Evolutionary conservation across 2,113 vertebrate species (phyloP).

Genomic region (Thamnophis sirtalis): DNA sequence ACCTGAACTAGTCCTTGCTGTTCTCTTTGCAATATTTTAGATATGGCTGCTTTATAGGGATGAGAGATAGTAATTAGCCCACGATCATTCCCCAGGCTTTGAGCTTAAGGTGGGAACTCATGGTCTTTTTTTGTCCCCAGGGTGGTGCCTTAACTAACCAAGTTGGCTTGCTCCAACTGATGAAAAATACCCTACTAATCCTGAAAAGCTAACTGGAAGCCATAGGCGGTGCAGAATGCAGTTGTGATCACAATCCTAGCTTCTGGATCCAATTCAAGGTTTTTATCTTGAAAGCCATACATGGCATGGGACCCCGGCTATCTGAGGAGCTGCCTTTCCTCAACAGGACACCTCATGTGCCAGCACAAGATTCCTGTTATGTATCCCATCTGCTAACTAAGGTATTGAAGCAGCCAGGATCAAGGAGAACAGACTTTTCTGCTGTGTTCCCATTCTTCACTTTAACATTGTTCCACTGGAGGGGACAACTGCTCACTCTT

Average conservation of each 20-base stretch:
- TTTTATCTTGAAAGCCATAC: background rate
- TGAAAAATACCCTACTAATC: background rate
- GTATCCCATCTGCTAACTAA: background rate
- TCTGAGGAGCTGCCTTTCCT: background rate
- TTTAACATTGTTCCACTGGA: background rate
- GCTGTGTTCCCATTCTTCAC: background rate
- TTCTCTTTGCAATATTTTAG: background rate
- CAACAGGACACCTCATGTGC: background rate
- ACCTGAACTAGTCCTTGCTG: background rate
- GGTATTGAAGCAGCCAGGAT: background rate
- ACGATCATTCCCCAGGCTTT: background rate
- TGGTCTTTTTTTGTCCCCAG: background rate
- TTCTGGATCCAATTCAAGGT: background rate
- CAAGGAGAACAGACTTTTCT: background rate
- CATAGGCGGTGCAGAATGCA: background rate
- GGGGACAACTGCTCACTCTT: background rate
- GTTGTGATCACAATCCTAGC: too few relatives aligned
- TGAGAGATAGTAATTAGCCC: background rate
- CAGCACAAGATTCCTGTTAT: background rate
- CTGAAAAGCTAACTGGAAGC: background rate
- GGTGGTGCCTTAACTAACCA: background rate
- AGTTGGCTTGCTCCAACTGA: background rate
- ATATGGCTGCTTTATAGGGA: background rate
- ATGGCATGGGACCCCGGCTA: background rate
- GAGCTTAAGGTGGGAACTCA: background rate